Base-by-base conservation (phyloP, 2,888 invertebrate genomes). In the Glomeris marginata region DNA sequence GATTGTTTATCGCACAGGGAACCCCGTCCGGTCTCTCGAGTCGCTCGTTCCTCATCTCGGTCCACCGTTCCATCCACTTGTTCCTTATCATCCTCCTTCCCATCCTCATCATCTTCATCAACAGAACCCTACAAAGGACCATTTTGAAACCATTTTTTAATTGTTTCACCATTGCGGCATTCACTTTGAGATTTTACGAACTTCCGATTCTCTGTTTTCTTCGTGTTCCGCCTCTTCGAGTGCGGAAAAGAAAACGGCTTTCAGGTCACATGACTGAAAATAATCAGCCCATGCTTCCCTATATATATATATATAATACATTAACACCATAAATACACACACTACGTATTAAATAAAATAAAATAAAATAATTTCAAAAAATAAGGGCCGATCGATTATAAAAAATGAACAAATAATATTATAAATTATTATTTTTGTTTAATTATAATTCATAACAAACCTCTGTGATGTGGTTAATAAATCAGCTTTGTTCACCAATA, bases 401-500 rank as follows among this genome's bases (percentile, higher is more conserved):
- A 40, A 38, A 5, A 40, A 10, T 18, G 20, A 47, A 41, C 16
- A 21, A 33, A 21, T 20, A 10, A 5, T 18, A 20, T 8, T 21
- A 43, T 10, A n/a, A n/a, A n/a, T n/a, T n/a, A n/a, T n/a, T n/a
- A n/a, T n/a, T n/a, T n/a, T n/a, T n/a, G n/a, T n/a, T n/a, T n/a
- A n/a, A n/a, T n/a, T n/a, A n/a, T n/a, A 28, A 28, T 8, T 3
- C 28, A 8, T 8, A 5, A 28, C 28, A 8, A 35, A 44, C 49
- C 95, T 75, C 66, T 95, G 94, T 56, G 76, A 69, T 41, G 77
- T 74, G 0, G 78, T 86, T 15, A 95, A 74, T 62, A 87, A 80
- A 67, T 99, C 98, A 0, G 97, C 86, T 66, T 99, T 99, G 68
- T 99, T 99, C 21, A 97, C 70, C 33, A 99, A 71, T 34, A 99